These are phyloP conservation scores for Tetraneura akinire DNA, from an alignment of 1,140 invertebrate genomes.

Conservation along the genomic window DNA sequence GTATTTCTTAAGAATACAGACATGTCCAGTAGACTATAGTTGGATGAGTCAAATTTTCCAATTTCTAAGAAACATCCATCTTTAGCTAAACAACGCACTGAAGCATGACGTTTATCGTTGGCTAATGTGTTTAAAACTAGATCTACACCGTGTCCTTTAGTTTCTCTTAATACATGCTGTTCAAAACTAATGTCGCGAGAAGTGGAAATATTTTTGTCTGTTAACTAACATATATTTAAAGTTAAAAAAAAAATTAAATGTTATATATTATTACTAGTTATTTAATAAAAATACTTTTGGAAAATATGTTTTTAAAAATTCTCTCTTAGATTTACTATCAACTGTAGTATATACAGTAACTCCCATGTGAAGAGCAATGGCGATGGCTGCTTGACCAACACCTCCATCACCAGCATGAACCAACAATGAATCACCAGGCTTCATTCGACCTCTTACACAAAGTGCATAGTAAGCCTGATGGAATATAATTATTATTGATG, in stretches of 20 bases:
- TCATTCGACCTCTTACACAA: conserved; percentile 79
- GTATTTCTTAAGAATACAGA: conserved; percentile 93
- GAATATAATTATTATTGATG: conserved; percentile 61
- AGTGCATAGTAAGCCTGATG: conserved; percentile 84
- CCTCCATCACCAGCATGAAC: conserved; percentile 95
- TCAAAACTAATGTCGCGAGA: conserved; percentile 92
- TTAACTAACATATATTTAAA: conserved; percentile 62
- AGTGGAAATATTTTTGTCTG: conserved; percentile 83
- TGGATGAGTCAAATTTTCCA: conserved; percentile 93
- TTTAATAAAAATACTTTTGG: conserved; percentile 61
- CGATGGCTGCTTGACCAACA: conserved; percentile 93
- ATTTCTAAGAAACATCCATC: conserved; percentile 96
- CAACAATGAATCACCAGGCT: conserved; percentile 80
- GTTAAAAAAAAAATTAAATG: conserved; percentile 49
- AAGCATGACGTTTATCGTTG: conserved; percentile 90
- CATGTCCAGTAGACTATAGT: conserved; percentile 86
- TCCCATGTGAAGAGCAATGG: conserved; percentile 84
- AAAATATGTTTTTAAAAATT: conserved; percentile 87
- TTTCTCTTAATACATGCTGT: conserved; percentile 76
- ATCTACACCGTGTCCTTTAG: conserved; percentile 84
- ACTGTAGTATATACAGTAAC: conserved; percentile 85
- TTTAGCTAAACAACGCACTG: conserved; percentile 82
- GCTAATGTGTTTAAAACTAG: conserved; percentile 92
- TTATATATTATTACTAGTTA: neutral
- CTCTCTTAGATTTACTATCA: conserved; percentile 81